Base-by-base conservation (phyloP, 2,888 invertebrate genomes). In the Fragum sueziense region DNA sequence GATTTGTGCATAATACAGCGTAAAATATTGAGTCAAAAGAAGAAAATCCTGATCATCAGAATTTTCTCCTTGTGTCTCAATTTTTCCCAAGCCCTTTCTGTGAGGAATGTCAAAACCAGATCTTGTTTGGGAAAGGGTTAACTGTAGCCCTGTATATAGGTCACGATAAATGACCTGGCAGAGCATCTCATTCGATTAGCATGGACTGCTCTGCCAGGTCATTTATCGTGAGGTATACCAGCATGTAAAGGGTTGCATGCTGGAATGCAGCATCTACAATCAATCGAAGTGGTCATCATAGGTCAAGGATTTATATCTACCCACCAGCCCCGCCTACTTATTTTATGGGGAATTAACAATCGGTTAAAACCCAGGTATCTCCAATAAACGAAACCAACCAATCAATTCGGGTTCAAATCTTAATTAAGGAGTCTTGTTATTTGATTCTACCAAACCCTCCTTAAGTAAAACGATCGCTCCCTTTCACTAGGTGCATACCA, bases 381-480 rank as follows among this genome's bases (percentile, higher is more conserved):
- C 76, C 70, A 62, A 76, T 76, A 74, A 80, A 80, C 33, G 61
- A 41, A 54, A 73, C 65, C 31, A 27, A 57, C 65, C 67, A 76
- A 76, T 80, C 74, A 76, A 74, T 74, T 62, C 51, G 57, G n/a
- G 59, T 77, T 80, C 77, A 80, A 69, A 76, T 82, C 82, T 82
- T 82, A 82, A 82, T 82, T 82, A 79, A 82, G 76, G 74, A 76
- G 67, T 61, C 74, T 65, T 67, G 82, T 76, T 74, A 82, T 82
- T 76, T 61, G 82, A 82, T 76, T 76, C 82, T 76, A 69, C 79
- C 71, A 76, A 73, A 65, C 59, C 52, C 59, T 67, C 74, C 52
- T 70, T 79, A 74, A 47, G 41, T 59, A 61, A 70, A 71, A 74
- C 74, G 74, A 54, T 33, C 52, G 20, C 25, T 22, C 34, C 20